phyloP scores from a whole-genome alignment of 2,797 vertebrate species.

The Pampus argenteus region DNA sequence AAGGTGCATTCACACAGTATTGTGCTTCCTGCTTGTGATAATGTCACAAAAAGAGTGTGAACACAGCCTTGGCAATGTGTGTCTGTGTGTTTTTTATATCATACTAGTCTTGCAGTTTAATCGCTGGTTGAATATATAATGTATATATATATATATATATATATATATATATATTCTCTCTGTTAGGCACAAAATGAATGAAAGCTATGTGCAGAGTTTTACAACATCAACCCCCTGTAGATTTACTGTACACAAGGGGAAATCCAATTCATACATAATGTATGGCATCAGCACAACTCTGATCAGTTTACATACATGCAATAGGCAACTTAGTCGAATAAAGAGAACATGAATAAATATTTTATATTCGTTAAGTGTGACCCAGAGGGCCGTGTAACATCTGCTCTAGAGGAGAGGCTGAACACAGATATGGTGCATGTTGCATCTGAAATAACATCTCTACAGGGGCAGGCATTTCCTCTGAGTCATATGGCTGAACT shows the following conservation, averaged over 20 bases:
- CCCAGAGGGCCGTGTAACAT: constrained; percentile 27
- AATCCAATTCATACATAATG: background rate
- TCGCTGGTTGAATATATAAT: too few species aligned
- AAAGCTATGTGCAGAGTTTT: background rate
- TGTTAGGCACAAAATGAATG: constrained; percentile 13
- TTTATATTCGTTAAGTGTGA: constrained; percentile 34
- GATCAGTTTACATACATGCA: background rate
- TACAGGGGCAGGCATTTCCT: constrained; percentile 61
- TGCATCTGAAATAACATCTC: constrained; percentile 64
- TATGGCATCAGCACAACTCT: background rate
- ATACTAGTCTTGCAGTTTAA: background rate
- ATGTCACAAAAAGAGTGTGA: background rate
- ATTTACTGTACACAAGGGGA: too few species aligned
- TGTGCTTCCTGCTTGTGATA: background rate
- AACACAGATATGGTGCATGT: constrained; percentile 32
- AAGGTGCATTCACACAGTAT: constrained; percentile 1
- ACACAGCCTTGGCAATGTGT: background rate
- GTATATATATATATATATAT: too few species aligned
- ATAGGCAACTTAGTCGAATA: constrained; percentile 4
- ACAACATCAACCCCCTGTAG: too few species aligned
- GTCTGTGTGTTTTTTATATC: background rate
- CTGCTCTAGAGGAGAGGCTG: constrained; percentile 33
- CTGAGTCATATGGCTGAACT: constrained; percentile 72
- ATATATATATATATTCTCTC: too few species aligned
- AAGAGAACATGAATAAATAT: constrained; percentile 18